Conservation (phyloP, 2,113 vertebrate genomes). For the Hepsetus odoe region DNA sequence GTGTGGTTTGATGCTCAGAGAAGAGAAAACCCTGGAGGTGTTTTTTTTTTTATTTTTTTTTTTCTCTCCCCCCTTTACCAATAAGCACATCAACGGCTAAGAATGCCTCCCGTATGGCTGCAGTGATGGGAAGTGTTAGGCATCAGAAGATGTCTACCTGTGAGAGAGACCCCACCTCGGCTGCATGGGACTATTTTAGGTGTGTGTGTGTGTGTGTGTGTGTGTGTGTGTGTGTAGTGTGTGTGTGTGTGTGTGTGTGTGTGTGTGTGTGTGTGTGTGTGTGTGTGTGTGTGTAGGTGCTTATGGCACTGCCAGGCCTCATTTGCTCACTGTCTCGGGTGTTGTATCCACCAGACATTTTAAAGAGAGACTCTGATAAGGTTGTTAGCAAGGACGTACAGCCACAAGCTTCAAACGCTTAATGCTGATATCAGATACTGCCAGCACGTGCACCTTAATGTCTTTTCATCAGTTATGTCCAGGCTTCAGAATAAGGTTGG, state of each 20-base stretch:
- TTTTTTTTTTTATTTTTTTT: background rate
- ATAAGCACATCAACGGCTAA: constrained; percentile 68
- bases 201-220: too few relatives aligned
- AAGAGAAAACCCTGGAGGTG: constrained; percentile 53
- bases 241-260: constrained; percentile 26
- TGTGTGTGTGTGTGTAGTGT: too few relatives aligned
- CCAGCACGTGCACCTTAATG: background rate
- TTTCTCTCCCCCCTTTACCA: too few relatives aligned
- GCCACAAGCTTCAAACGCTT: constrained; percentile 1
- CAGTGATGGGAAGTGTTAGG: constrained; percentile 42
- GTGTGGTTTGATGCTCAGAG: constrained; percentile 58
- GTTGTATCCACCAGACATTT: constrained; percentile 15
- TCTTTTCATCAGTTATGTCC: too few relatives aligned
- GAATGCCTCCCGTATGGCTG: constrained; percentile 62
- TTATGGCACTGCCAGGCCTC: background rate
- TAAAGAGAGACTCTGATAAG: constrained; percentile 23
- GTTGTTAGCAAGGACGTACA: background rate
- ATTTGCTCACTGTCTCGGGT: too few relatives aligned
- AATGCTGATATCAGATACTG: constrained; percentile 18
- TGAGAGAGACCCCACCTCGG: constrained; percentile 39
- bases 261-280: constrained; percentile 6
- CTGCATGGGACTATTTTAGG: too few relatives aligned
- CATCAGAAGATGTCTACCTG: constrained; percentile 46
- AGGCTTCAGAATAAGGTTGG: too few relatives aligned
- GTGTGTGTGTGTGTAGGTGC: too few relatives aligned